Evolutionary conservation across 2,888 invertebrate species (phyloP), one percentile per base, ranked within the genome.

Genomic region (Andrena bucephala): DNA sequence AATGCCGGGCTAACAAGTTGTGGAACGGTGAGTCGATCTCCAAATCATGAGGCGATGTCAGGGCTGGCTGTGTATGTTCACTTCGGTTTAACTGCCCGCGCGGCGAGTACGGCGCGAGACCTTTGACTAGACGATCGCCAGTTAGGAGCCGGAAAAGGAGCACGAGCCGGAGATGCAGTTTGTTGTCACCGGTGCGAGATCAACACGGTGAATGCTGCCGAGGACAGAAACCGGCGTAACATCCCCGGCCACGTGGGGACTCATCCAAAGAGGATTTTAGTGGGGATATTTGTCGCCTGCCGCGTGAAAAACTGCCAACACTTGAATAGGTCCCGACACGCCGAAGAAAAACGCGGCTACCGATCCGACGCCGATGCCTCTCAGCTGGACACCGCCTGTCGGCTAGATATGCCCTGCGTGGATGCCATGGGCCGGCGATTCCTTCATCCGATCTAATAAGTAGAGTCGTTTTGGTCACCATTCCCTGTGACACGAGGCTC

Each of bases 261-360:
- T 92, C 90, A 78, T 87, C 84, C 66, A 84, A 86, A 87, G 89
- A 85, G 90, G 88, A 89, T 87, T 91, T 91, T 89, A 91, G 92
- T 90, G 91, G 92, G 89, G 87, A 90, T 87, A 85, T 87, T 90
- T 89, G 91, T 89, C 90, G 89, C 88, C 90, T 84, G 87, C 83
- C 88, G 90, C 87, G 91, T 91, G 91, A 92, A 92, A 92, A 92
- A 92, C 91, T 89, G 87, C 88, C 90, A 86, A 90, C 92, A 92
- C 92, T 92, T 91, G 92, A 92, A 92, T 91, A 88, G 89, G 87
- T 79, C 85, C 89, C 85, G 87, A 82, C 87, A 87, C 87, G 85
- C 81, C 85, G 80, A 89, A 91, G 91, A 92, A 92, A 92, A 92
- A 92, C 90, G 86, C 83, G 92, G 88, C 91, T 92, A 89, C 92